Conservation (phyloP, 1,140 invertebrate species). For the Planococcus citri region DNA sequence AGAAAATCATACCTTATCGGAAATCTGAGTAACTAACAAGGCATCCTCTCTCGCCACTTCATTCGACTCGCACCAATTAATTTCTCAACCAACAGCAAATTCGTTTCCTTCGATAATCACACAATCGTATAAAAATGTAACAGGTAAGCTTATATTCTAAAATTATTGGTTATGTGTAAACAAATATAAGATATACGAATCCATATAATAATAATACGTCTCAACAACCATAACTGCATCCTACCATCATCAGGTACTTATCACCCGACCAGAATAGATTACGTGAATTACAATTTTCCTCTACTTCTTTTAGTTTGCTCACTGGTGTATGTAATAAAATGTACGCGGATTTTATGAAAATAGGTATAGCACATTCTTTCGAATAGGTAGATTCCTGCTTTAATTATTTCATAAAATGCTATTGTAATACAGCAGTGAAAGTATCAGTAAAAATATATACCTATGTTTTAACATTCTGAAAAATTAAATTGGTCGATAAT, state of each 20-base stretch:
- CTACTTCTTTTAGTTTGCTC: neutral
- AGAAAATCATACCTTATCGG: neutral
- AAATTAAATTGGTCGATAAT: no score
- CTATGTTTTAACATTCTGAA: no score
- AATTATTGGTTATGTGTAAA: neutral
- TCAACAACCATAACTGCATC: neutral
- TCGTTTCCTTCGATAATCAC: neutral
- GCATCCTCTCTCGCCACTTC: no score
- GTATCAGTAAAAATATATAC: neutral
- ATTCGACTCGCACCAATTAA: conserved; percentile 1
- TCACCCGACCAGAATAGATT: neutral
- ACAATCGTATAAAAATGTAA: neutral
- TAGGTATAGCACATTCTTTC: neutral
- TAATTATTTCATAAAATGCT: neutral
- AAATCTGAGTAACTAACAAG: neutral
- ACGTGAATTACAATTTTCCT: neutral
- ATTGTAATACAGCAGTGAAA: neutral
- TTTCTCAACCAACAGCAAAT: neutral
- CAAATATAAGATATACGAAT: neutral
- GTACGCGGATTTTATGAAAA: neutral
- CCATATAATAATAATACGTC: no score
- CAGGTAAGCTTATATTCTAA: neutral
- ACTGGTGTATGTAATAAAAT: neutral
- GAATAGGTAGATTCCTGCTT: neutral
- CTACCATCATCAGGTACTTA: neutral